Percentiles rank a stretch among this genome's conserved stretches.
Evolutionary conservation across 2,797 vertebrate species (phyloP).

Genomic region (Channa striata): DNA sequence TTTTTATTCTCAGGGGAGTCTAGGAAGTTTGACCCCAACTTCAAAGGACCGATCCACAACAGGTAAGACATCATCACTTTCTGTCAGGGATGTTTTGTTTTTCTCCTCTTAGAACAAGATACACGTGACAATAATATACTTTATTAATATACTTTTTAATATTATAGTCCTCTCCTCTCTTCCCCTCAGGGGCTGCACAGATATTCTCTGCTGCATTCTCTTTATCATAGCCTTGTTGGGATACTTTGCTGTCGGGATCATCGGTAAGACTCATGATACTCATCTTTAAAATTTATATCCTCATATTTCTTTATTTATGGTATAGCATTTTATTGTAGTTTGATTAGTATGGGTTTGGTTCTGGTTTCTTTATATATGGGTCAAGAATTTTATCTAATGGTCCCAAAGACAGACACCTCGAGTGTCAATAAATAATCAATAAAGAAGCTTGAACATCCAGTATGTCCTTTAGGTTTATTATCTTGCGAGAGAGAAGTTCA

Average conservation of each 20-base stretch:
- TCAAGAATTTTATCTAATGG: too few relatives aligned
- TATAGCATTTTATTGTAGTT: too few relatives aligned
- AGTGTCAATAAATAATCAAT: too few relatives aligned
- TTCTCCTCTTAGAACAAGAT: background rate
- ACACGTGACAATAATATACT: background rate
- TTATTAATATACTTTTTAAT: too few relatives aligned
- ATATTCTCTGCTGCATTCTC: slow-evolving; percentile 91
- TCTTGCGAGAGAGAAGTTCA: too few relatives aligned
- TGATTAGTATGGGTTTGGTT: too few relatives aligned
- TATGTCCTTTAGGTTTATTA: too few relatives aligned
- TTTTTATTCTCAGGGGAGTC: slow-evolving; percentile 85
- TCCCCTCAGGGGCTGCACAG: slow-evolving; percentile 92
- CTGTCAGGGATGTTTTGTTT: background rate
- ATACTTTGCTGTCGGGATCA: slow-evolving; percentile 90
- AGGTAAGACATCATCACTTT: slow-evolving; percentile 80
- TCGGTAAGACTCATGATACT: slow-evolving; percentile 85
- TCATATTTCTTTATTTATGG: too few relatives aligned
- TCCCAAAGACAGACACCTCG: too few relatives aligned
- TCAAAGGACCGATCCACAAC: slow-evolving; percentile 94
- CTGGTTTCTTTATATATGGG: too few relatives aligned
- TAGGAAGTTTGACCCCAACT: slow-evolving; percentile 91
- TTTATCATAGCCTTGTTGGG: slow-evolving; percentile 89
- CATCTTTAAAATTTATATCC: too few relatives aligned
- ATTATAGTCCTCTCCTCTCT: background rate
- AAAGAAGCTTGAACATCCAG: too few relatives aligned